Evolutionary conservation across 2,797 vertebrate genomes (phyloP).

Genomic region (Lithobates pipiens): DNA sequence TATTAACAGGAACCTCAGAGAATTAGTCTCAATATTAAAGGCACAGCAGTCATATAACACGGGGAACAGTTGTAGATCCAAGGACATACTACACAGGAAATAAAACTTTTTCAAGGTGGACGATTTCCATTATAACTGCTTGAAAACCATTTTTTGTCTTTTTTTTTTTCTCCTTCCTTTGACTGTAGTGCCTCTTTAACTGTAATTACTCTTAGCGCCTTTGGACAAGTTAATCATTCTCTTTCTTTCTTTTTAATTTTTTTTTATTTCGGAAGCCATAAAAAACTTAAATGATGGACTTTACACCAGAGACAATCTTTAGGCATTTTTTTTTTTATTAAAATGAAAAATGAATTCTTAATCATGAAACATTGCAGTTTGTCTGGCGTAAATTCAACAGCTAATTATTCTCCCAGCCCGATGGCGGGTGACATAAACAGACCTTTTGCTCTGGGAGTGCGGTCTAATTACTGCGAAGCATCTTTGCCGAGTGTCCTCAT

Average conservation of each 20-base stretch:
- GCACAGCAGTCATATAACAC: too few relatives aligned
- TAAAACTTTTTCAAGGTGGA: too few relatives aligned
- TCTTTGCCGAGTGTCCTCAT: constrained; percentile 24
- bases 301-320: constrained; percentile 24
- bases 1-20: too few relatives aligned
- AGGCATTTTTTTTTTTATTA: constrained; percentile 36
- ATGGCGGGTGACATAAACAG: constrained; percentile 44
- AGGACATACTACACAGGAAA: too few relatives aligned
- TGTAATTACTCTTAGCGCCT: constrained; percentile 39
- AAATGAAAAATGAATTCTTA: constrained; percentile 41
- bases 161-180: neutral
- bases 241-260: neutral
- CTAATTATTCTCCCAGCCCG: constrained; percentile 46
- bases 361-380: constrained; percentile 46
- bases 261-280: neutral
- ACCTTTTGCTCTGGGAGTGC: constrained; percentile 41
- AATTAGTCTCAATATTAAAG: too few relatives aligned
- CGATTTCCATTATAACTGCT: neutral
- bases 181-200: neutral
- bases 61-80: too few relatives aligned
- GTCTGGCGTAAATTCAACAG: constrained; percentile 47
- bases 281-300: constrained; percentile 26
- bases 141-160: neutral
- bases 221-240: constrained; percentile 31
- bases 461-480: constrained; percentile 41